Conservation (phyloP, 2,888 invertebrate species). For the Thereva unica region DNA sequence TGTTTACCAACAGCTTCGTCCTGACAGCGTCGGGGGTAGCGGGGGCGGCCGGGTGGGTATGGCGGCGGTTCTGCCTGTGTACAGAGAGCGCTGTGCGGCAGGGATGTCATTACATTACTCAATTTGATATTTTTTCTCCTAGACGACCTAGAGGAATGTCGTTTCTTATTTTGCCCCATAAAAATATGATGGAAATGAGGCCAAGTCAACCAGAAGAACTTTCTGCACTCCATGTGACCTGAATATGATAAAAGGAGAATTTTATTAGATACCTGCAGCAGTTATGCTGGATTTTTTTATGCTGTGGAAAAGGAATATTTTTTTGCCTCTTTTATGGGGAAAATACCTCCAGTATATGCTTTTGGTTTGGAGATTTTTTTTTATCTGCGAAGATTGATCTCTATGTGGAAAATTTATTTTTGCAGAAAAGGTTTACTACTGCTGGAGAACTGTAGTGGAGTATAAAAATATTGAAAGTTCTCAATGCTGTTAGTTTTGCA, state of each 20-base stretch:
- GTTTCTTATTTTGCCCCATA: neutral
- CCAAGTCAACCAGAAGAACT: neutral
- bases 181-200: constrained; percentile 10
- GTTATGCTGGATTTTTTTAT: too few relatives aligned
- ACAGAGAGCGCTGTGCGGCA: neutral
- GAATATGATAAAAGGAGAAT: neutral
- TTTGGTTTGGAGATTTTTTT: too few relatives aligned
- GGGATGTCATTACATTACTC: constrained; percentile 17
- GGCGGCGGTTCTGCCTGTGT: constrained; percentile 9
- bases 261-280: too few relatives aligned
- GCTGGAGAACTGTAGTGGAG: too few relatives aligned
- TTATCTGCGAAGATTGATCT: too few relatives aligned
- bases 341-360: too few relatives aligned
- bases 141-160: constrained; percentile 5
- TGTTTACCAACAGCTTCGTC: constrained; percentile 26
- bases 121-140: constrained; percentile 14
- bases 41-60: neutral
- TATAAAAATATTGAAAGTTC: too few relatives aligned
- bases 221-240: constrained; percentile 4
- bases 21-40: constrained; percentile 1
- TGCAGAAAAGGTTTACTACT: too few relatives aligned
- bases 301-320: too few relatives aligned
- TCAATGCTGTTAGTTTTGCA: too few relatives aligned
- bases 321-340: too few relatives aligned
- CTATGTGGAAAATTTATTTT: too few relatives aligned